phyloP scores from a whole-genome alignment of 2,888 invertebrate species.

The Eumerus sabulonum region DNA sequence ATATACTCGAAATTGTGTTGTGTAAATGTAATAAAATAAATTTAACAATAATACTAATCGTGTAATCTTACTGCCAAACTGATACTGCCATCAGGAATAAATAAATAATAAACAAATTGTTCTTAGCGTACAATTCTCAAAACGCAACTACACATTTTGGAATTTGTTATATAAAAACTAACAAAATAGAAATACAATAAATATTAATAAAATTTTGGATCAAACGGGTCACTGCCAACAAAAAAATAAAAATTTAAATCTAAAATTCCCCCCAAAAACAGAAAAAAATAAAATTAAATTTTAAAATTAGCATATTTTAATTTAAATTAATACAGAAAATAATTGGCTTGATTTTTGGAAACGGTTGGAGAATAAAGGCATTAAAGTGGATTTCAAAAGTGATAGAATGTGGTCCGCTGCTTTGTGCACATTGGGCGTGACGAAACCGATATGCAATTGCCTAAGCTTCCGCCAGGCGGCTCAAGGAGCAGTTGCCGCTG shows the following conservation, averaged over 20 bases:
- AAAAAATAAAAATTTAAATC: slow-evolving; percentile 4
- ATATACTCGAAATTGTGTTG: slow-evolving; percentile 56
- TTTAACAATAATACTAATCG: slow-evolving; percentile 25
- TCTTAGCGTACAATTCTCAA: slow-evolving; percentile 2
- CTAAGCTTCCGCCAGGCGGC: slow-evolving; percentile 79
- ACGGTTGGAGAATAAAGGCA: slow-evolving; percentile 51
- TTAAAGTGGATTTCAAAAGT: slow-evolving; percentile 76
- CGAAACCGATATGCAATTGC: slow-evolving; percentile 79
- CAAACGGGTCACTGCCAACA: slow-evolving; percentile 55
- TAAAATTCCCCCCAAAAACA: slow-evolving; percentile 15
- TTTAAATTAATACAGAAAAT: slow-evolving; percentile 5
- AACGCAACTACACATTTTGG: not conserved
- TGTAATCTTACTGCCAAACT: slow-evolving; percentile 57
- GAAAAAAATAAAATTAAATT: slow-evolving; percentile 7
- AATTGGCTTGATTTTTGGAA: slow-evolving; percentile 27
- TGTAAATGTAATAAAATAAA: slow-evolving; percentile 24
- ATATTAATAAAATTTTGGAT: slow-evolving; percentile 13
- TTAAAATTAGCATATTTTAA: not conserved
- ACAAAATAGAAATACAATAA: no score
- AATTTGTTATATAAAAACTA: no score
- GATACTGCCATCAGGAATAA: slow-evolving; percentile 60
- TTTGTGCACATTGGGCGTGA: slow-evolving; percentile 79
- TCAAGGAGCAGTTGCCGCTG: slow-evolving; percentile 76
- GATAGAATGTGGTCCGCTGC: slow-evolving; percentile 79
- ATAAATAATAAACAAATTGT: slow-evolving; percentile 15